Evolutionary conservation across 2,113 vertebrate species (phyloP).

Genomic region (Tragelaphus buxtoni): DNA sequence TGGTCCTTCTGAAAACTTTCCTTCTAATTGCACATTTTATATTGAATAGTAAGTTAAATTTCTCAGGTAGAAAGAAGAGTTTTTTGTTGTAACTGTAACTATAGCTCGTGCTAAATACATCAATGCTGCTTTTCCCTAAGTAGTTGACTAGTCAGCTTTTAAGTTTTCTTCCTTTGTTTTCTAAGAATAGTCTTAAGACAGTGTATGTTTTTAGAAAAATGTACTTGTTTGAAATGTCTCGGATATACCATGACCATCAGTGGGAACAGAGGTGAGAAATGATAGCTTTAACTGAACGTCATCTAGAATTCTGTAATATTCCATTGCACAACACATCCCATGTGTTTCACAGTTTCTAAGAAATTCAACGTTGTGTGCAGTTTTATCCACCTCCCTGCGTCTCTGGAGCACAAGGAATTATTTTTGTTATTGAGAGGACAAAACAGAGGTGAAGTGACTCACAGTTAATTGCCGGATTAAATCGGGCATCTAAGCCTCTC

Average conservation of each 20-base stretch:
- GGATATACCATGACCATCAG: not conserved
- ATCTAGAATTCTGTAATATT: not conserved
- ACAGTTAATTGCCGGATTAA: slow-evolving; percentile 14
- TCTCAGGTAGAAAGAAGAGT: not conserved
- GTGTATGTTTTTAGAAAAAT: not conserved
- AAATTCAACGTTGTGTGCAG: not conserved
- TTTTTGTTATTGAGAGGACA: not conserved
- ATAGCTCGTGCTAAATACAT: not conserved
- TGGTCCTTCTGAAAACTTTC: slow-evolving; percentile 29
- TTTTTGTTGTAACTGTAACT: not conserved
- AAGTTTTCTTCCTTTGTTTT: not conserved
- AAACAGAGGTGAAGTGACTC: not conserved
- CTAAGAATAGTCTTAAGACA: not conserved
- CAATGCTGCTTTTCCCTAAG: not conserved
- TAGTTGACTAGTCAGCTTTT: not conserved
- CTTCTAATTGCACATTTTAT: slow-evolving; percentile 23
- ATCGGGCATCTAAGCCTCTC: not conserved
- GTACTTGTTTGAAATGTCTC: not conserved
- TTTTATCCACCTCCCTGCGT: not conserved
- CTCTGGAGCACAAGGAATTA: not conserved
- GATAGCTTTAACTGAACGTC: not conserved
- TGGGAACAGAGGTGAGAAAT: not conserved
- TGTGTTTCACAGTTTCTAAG: not conserved
- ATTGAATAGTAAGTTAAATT: slow-evolving; percentile 40
- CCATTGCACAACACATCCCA: not conserved